A percentile compares a stretch with the other conserved stretches of the same genome.
Conservation (phyloP, 2,888 invertebrate species). For the Drosophila mimetica region DNA sequence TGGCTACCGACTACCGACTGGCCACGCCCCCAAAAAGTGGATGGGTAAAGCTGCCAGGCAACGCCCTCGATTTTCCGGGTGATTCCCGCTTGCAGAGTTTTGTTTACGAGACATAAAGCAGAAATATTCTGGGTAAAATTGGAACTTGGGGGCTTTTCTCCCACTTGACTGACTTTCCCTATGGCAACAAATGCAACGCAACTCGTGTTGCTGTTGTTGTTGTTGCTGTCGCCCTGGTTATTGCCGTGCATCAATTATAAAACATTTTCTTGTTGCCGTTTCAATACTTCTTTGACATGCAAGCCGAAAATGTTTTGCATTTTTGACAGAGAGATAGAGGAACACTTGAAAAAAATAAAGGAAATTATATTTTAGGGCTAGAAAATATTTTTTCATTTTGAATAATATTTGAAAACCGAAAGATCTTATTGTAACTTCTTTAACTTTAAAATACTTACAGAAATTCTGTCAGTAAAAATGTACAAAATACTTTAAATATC, state of each 20-base stretch:
- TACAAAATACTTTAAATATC: too few species aligned
- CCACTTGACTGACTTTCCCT: slow-evolving; percentile 29
- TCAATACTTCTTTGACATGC: slow-evolving; percentile 53
- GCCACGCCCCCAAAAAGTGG: slow-evolving; percentile 6
- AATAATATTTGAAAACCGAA: background rate
- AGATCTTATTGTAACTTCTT: background rate
- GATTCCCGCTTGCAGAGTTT: slow-evolving; percentile 56
- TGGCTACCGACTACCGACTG: background rate
- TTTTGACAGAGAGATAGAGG: background rate
- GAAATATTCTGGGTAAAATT: slow-evolving; percentile 4
- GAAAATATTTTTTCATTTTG: background rate
- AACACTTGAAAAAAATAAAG: slow-evolving; percentile 1
- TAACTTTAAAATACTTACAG: background rate
- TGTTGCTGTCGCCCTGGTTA: slow-evolving; percentile 36
- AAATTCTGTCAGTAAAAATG: too few species aligned
- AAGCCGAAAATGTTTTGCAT: slow-evolving; percentile 32
- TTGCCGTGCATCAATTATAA: slow-evolving; percentile 67
- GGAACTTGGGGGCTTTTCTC: background rate
- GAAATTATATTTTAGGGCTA: background rate
- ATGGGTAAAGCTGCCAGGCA: slow-evolving; percentile 52
- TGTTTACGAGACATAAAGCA: slow-evolving; percentile 56
- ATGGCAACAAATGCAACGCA: slow-evolving; percentile 53
- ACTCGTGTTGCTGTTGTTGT: slow-evolving; percentile 49
- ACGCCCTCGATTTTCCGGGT: slow-evolving; percentile 55
- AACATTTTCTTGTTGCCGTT: slow-evolving; percentile 48